phyloP scores from a whole-genome alignment of 2,113 vertebrate genomes.

The Tragulus kanchil region DNA sequence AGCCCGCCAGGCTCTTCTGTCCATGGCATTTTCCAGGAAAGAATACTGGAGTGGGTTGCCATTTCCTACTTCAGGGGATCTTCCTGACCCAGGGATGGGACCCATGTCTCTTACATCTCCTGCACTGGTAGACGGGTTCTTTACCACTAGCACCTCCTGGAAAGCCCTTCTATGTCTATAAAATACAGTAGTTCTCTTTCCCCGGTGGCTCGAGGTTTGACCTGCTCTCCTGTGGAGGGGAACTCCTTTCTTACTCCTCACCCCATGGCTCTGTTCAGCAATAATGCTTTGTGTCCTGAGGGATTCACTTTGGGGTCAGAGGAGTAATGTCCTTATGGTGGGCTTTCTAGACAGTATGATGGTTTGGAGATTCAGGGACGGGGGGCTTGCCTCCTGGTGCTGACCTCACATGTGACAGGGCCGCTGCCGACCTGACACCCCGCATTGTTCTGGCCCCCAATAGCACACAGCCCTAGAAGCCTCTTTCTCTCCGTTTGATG shows the following conservation, averaged over 20 bases:
- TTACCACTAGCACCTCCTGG: background rate
- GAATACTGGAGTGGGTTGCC: background rate
- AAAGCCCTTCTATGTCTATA: background rate
- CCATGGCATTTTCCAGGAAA: background rate
- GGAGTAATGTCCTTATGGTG: background rate
- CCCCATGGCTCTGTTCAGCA: fast-evolving
- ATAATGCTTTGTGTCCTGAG: background rate
- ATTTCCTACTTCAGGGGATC: background rate
- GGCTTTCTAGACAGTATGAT: background rate
- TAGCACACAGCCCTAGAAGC: background rate
- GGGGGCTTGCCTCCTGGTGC: background rate
- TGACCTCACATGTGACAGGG: background rate
- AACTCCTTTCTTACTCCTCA: background rate
- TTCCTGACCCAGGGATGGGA: background rate
- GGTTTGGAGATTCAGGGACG: background rate
- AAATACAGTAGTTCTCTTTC: background rate
- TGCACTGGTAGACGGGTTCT: background rate
- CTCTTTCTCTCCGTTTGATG: background rate
- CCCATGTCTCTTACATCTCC: background rate
- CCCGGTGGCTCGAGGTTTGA: background rate
- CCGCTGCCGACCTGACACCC: fast-evolving
- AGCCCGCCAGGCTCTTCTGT: background rate
- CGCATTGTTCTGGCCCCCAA: background rate
- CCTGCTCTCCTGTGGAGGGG: too few species aligned
- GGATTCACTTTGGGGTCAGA: background rate